phyloP scores from a whole-genome alignment of 2,797 vertebrate species.

The Nannoperca australis region DNA sequence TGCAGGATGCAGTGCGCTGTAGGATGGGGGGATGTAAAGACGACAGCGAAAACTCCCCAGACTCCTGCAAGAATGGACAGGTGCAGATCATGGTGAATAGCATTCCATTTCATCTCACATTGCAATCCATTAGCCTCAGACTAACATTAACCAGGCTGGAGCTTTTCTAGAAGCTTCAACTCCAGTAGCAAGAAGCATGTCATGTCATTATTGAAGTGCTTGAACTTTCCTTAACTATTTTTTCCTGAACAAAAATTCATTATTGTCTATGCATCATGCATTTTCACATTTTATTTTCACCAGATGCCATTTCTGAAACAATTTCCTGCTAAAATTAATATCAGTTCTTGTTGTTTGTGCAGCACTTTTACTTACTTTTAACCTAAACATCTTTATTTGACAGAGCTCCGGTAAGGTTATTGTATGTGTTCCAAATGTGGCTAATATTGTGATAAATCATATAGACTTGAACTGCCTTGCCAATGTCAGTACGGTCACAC shows the following conservation, averaged over 20 bases:
- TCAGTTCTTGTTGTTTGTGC: not conserved
- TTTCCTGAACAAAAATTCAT: constrained; percentile 22
- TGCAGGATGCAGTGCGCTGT: constrained; percentile 98
- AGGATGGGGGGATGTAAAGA: constrained; percentile 97
- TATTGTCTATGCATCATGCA: constrained; percentile 39
- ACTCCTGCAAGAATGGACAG: constrained; percentile 99
- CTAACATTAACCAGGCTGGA: constrained; percentile 29
- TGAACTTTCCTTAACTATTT: constrained; percentile 22
- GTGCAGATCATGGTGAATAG: constrained; percentile 99
- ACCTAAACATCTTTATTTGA: constrained; percentile 43
- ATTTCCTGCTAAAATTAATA: not conserved
- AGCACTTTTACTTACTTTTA: constrained; percentile 57
- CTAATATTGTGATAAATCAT: constrained; percentile 79
- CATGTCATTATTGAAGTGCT: constrained; percentile 26
- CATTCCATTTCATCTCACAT: constrained; percentile 84
- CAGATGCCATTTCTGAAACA: not conserved
- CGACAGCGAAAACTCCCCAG: constrained; percentile 97
- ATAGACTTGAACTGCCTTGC: constrained; percentile 54
- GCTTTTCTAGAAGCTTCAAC: constrained; percentile 17
- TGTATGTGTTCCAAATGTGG: constrained; percentile 63
- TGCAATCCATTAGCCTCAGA: constrained; percentile 40
- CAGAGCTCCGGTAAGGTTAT: constrained; percentile 50
- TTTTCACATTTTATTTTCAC: constrained; percentile 9
- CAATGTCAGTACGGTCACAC: constrained; percentile 73
- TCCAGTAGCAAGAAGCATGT: constrained; percentile 36